A percentile compares a stretch with the other conserved stretches of the same genome.
phyloP scores from a whole-genome alignment of 1,140 invertebrate genomes.

The Geopemphigus sp. region DNA sequence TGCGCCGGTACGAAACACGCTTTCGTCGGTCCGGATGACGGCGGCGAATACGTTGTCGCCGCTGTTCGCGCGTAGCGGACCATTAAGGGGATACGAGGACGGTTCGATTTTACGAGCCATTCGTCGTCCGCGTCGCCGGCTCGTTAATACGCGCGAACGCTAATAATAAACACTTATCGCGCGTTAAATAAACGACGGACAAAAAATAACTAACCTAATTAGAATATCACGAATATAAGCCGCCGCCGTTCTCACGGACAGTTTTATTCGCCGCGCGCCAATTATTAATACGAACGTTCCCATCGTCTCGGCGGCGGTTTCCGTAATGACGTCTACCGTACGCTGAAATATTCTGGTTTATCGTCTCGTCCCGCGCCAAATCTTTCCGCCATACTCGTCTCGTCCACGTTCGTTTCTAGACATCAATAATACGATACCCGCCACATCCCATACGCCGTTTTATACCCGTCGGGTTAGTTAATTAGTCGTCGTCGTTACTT shows the following conservation, averaged over 20 bases:
- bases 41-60: too few relatives aligned
- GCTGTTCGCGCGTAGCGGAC: too few relatives aligned
- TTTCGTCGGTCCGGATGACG: too few relatives aligned
- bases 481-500: not conserved
- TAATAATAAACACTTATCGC: too few relatives aligned
- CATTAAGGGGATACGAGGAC: too few relatives aligned
- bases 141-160: too few relatives aligned
- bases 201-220: not conserved
- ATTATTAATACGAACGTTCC: not conserved
- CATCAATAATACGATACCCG: not conserved
- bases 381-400: not conserved
- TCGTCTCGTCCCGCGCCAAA: constrained; percentile 1
- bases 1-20: too few relatives aligned
- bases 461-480: not conserved
- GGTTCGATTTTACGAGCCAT: too few relatives aligned
- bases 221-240: not conserved
- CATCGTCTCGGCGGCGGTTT: not conserved
- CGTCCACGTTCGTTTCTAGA: not conserved
- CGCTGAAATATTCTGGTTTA: not conserved
- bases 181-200: not conserved
- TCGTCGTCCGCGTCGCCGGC: too few relatives aligned
- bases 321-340: not conserved
- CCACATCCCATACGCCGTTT: not conserved
- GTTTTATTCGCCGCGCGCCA: not conserved
- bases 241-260: not conserved